Evolutionary conservation across 2,797 vertebrate genomes (phyloP).

Genomic region (Phrynocephalus forsythii): DNA sequence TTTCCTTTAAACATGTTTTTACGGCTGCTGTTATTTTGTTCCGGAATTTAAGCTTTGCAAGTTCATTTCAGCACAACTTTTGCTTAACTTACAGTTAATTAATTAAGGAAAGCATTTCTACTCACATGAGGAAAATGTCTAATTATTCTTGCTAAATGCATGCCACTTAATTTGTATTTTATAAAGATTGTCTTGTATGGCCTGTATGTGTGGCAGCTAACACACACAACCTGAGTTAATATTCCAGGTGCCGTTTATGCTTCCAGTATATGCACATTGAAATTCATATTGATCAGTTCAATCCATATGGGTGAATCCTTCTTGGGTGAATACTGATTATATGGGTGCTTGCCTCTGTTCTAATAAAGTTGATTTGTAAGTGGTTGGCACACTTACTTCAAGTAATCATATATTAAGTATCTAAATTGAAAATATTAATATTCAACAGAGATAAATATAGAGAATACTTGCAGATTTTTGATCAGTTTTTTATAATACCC

Average conservation of each 20-base stretch:
- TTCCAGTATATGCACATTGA: not conserved
- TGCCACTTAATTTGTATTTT: conserved; percentile 14
- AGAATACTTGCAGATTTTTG: not conserved
- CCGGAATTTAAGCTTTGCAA: conserved; percentile 62
- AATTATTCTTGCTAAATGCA: conserved; percentile 22
- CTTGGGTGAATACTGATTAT: not conserved
- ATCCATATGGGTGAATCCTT: not conserved
- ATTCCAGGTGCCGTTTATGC: not conserved
- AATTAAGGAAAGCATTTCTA: conserved; percentile 35
- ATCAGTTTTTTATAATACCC: not conserved
- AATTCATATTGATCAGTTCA: not conserved
- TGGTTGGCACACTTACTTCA: not conserved
- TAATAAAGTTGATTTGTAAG: conserved; percentile 2
- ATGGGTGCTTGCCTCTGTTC: not conserved
- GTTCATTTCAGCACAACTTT: conserved; percentile 39
- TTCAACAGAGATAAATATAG: not conserved
- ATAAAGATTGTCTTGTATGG: not conserved
- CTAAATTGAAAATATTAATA: not conserved
- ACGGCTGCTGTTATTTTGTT: conserved; percentile 64
- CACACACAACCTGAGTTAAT: not conserved
- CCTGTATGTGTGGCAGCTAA: not conserved
- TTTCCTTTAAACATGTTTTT: conserved; percentile 62
- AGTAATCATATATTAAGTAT: not conserved
- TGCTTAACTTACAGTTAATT: conserved; percentile 28
- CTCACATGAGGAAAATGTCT: not conserved